Conservation (phyloP, 1,140 invertebrate genomes). For the Euura lappo region DNA sequence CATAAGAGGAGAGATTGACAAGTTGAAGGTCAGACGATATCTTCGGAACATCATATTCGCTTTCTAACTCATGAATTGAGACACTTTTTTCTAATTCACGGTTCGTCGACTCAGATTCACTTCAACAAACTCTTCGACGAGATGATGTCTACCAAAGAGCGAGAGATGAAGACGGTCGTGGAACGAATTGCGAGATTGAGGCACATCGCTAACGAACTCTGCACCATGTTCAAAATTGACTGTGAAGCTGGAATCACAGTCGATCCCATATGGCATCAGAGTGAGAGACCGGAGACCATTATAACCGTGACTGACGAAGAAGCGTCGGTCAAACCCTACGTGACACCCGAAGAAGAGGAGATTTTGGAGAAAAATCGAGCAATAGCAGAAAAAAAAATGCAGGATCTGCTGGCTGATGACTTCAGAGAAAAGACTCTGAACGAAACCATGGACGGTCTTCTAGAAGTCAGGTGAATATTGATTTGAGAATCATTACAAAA, state of each 20-base stretch:
- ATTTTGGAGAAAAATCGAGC: slow-evolving; percentile 54
- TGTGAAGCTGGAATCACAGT: slow-evolving; percentile 15
- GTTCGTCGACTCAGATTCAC: slow-evolving; percentile 35
- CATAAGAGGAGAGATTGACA: slow-evolving; percentile 13
- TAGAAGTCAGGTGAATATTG: slow-evolving; percentile 62
- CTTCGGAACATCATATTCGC: not conserved
- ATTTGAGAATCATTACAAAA: not conserved
- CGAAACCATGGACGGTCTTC: slow-evolving; percentile 74
- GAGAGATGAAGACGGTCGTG: slow-evolving; percentile 32
- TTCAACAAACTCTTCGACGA: slow-evolving; percentile 61
- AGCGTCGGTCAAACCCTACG: slow-evolving; percentile 52
- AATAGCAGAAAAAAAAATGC: slow-evolving; percentile 56
- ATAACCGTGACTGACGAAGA: slow-evolving; percentile 48
- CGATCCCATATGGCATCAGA: slow-evolving; percentile 33
- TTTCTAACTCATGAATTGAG: too few species aligned
- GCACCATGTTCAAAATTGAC: slow-evolving; percentile 33
- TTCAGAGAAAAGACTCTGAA: slow-evolving; percentile 68
- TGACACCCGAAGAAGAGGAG: slow-evolving; percentile 54
- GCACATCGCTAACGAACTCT: slow-evolving; percentile 39
- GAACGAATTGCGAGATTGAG: slow-evolving; percentile 34
- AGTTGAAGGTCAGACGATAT: not conserved
- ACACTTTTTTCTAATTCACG: too few species aligned
- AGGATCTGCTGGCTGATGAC: slow-evolving; percentile 59
- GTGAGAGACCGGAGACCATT: slow-evolving; percentile 36
- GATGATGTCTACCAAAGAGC: slow-evolving; percentile 42